Percentiles rank a stretch among this genome's conserved stretches.
phyloP scores from a whole-genome alignment of 2,113 vertebrate genomes.

The Ptychochromis oligacanthus region DNA sequence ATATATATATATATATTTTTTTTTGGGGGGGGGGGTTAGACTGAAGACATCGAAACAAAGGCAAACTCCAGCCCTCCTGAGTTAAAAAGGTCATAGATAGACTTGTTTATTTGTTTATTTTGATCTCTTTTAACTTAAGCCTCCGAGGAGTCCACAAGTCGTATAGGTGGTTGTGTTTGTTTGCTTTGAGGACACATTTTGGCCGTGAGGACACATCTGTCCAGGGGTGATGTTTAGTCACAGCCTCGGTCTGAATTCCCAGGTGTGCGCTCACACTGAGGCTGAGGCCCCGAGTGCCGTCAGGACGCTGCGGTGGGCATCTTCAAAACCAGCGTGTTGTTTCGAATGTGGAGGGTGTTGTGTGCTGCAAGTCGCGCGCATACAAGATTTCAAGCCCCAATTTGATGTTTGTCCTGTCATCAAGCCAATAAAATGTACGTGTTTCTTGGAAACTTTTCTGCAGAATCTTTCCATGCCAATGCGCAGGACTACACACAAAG shows the following conservation, averaged over 20 bases:
- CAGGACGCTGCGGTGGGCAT: constrained; percentile 26
- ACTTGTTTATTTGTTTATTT: constrained; percentile 1
- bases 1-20: too few relatives aligned
- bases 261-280: constrained; percentile 65
- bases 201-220: constrained; percentile 59
- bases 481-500: too few relatives aligned
- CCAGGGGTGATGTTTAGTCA: constrained; percentile 54
- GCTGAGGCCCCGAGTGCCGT: constrained; percentile 32
- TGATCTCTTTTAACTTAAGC: background rate
- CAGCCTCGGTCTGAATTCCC: constrained; percentile 56
- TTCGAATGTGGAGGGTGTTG: constrained; percentile 4
- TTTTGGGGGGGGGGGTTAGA: background rate
- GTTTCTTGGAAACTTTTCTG: background rate
- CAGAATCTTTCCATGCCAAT: background rate
- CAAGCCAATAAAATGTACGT: background rate
- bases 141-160: background rate
- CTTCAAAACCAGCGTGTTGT: constrained; percentile 41
- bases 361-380: background rate
- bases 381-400: background rate
- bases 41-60: background rate
- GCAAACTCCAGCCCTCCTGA: background rate
- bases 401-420: background rate
- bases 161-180: constrained; percentile 52
- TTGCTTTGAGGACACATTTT: constrained; percentile 31
- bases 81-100: background rate